phyloP scores from a whole-genome alignment of 1,140 invertebrate genomes.

The Littorina saxatilis region DNA sequence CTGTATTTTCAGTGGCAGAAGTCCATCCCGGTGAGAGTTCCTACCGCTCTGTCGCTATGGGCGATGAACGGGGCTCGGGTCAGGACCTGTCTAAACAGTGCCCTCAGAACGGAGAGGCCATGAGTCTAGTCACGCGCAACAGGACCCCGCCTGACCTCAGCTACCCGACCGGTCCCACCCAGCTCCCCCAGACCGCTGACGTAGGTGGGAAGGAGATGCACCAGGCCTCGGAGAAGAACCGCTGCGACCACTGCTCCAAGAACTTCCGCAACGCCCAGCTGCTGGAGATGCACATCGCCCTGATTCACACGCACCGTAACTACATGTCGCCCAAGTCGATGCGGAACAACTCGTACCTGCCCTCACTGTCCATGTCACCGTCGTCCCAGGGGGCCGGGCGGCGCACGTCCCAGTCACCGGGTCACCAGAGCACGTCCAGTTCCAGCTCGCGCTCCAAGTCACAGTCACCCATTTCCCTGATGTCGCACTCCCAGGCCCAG shows the following conservation, averaged over 20 bases:
- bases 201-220: neutral
- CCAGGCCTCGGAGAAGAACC: constrained; percentile 18
- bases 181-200: constrained; percentile 32
- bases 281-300: constrained; percentile 32
- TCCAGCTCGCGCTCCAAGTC: constrained; percentile 25
- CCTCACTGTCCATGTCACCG: constrained; percentile 15
- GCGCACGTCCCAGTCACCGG: constrained; percentile 24
- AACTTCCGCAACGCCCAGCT: constrained; percentile 24
- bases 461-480: constrained; percentile 30
- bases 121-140: constrained; percentile 34
- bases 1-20: constrained; percentile 39
- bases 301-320: constrained; percentile 16
- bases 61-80: constrained; percentile 6
- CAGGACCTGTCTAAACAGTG: constrained; percentile 33
- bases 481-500: constrained; percentile 12
- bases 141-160: constrained; percentile 21
- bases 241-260: constrained; percentile 26
- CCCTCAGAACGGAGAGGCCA: constrained; percentile 34
- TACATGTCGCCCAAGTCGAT: constrained; percentile 25
- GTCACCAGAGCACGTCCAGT: constrained; percentile 30
- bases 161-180: constrained; percentile 29
- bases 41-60: constrained; percentile 1
- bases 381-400: neutral
- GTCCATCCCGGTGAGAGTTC: constrained; percentile 23
- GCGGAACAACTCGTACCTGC: neutral